Evolutionary conservation across 2,888 invertebrate species (phyloP).

Genomic region (Melangyna quadrimaculata): DNA sequence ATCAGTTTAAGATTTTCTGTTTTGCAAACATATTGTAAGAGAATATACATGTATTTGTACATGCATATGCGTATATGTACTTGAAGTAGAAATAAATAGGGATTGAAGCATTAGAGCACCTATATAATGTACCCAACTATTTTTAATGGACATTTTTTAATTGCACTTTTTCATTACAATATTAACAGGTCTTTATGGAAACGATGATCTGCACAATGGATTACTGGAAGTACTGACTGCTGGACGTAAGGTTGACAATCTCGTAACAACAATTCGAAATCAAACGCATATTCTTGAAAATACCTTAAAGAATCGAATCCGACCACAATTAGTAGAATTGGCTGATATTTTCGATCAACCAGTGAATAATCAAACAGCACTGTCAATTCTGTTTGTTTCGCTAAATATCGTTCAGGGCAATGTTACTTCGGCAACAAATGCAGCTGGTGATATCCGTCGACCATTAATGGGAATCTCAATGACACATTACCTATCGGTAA

Average conservation of each 20-base stretch:
- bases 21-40: too few species aligned
- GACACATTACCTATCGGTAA: conserved; percentile 83
- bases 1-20: neutral
- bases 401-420: conserved; percentile 88
- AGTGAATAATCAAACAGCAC: conserved; percentile 89
- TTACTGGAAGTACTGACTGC: conserved; percentile 90
- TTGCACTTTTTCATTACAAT: neutral
- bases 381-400: conserved; percentile 87
- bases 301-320: conserved; percentile 87
- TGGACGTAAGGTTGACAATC: conserved; percentile 90
- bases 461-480: conserved; percentile 88
- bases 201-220: conserved; percentile 96
- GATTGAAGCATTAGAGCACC: too few species aligned
- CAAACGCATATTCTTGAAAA: conserved; percentile 90
- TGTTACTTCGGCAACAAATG: conserved; percentile 88
- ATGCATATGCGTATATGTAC: too few species aligned
- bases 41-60: too few species aligned
- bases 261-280: conserved; percentile 90
- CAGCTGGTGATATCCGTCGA: conserved; percentile 88
- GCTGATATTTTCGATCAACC: conserved; percentile 90
- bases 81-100: too few species aligned
- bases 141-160: too few species aligned
- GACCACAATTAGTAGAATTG: conserved; percentile 87
- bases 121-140: too few species aligned
- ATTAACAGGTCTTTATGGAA: conserved; percentile 89